phyloP scores from a whole-genome alignment of 1,140 invertebrate species.

The Brachionus sp. region DNA sequence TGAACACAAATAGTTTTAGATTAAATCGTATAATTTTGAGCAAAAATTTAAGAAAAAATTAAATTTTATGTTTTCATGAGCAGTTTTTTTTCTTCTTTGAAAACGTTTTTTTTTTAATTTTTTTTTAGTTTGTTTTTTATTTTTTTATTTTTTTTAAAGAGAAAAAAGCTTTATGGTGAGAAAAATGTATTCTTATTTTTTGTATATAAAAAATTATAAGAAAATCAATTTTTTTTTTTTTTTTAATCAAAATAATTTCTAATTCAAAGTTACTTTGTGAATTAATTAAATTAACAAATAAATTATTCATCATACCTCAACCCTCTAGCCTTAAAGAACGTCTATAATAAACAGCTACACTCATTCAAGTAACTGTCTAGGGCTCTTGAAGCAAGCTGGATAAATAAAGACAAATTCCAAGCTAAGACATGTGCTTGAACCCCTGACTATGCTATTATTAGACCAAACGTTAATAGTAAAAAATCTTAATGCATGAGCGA shows the following conservation, averaged over 20 bases:
- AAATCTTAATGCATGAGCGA: no score
- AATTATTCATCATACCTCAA: no score
- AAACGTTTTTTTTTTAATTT: not conserved
- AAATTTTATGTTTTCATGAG: not conserved
- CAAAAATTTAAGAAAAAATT: conserved; percentile 38
- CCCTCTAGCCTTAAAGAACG: no score
- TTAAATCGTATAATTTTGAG: conserved; percentile 2
- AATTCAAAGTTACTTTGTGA: no score
- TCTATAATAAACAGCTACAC: no score
- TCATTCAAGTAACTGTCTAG: no score
- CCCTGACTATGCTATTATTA: no score
- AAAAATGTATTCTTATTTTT: not conserved
- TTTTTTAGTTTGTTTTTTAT: not conserved
- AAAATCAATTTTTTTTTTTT: not conserved
- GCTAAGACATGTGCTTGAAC: no score
- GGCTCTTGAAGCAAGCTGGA: no score
- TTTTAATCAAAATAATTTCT: not conserved
- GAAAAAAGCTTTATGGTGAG: not conserved
- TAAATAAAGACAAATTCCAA: no score
- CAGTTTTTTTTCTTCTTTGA: not conserved
- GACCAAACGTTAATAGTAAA: no score
- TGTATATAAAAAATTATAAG: not conserved
- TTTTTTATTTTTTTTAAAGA: not conserved
- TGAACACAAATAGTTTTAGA: conserved; percentile 1
- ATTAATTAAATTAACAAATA: no score